Percentiles rank a stretch among this genome's conserved stretches.
Evolutionary conservation across 2,888 invertebrate species (phyloP).

Genomic region (Drosophila austrosaltans): DNA sequence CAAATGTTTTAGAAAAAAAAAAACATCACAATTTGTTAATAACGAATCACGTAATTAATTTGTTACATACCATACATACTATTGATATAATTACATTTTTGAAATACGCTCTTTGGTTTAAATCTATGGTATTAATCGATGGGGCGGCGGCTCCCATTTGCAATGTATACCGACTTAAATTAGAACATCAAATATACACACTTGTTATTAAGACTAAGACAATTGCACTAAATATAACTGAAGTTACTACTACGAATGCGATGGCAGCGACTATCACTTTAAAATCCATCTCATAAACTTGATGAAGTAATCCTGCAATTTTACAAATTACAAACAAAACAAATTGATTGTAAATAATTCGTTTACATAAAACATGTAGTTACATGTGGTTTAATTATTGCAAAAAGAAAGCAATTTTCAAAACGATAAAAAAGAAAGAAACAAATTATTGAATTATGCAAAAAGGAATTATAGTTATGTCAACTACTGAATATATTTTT

Average conservation of each 20-base stretch:
- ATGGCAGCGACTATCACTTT: constrained; percentile 82
- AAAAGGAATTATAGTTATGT: too few relatives aligned
- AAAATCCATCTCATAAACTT: constrained; percentile 84
- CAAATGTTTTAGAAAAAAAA: constrained; percentile 14
- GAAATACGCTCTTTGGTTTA: constrained; percentile 46
- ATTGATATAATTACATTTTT: constrained; percentile 42
- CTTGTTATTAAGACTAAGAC: constrained; percentile 67
- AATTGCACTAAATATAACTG: constrained; percentile 73
- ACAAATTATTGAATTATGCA: neutral
- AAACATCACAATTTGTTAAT: constrained; percentile 18
- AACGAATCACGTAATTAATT: constrained; percentile 17
- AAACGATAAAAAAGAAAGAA: neutral
- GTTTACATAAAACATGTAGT: constrained; percentile 39
- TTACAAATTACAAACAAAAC: constrained; percentile 67
- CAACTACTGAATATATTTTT: too few relatives aligned
- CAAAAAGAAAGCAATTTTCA: neutral
- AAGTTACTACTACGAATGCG: constrained; percentile 78
- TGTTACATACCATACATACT: constrained; percentile 10
- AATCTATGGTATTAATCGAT: constrained; percentile 34
- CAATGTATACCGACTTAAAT: constrained; percentile 36
- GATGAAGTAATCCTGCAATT: constrained; percentile 83
- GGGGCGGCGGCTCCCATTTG: constrained; percentile 32
- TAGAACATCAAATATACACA: constrained; percentile 53
- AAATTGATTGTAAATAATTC: constrained; percentile 49
- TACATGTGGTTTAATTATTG: neutral